Percentiles rank a stretch among this genome's conserved stretches.
These are phyloP conservation scores for Leucoptera coffeella DNA, from an alignment of 2,888 invertebrate genomes.

Conservation along the genomic window DNA sequence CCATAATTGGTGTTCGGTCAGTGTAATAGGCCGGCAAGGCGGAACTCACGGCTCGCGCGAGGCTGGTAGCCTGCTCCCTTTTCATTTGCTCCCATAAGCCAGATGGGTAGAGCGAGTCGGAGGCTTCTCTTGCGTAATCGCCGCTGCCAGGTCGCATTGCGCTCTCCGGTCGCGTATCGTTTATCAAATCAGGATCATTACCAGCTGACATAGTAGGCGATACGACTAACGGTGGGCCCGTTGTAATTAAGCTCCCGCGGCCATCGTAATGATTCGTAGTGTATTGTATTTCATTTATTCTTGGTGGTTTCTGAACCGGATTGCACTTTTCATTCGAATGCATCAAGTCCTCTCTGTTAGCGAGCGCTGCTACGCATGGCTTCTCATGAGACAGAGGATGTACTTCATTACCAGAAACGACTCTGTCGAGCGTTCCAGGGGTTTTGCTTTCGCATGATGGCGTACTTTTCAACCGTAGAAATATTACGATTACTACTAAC, in stretches of 20 bases:
- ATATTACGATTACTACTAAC: slow-evolving; percentile 62
- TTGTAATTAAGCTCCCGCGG: slow-evolving; percentile 58
- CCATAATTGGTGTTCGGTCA: slow-evolving; percentile 72
- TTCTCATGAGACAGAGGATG: slow-evolving; percentile 40
- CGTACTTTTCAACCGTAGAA: slow-evolving; percentile 67
- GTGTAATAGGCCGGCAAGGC: slow-evolving; percentile 58
- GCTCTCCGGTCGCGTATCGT: slow-evolving; percentile 68
- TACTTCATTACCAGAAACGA: slow-evolving; percentile 56
- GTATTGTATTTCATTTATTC: slow-evolving; percentile 62
- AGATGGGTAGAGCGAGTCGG: slow-evolving; percentile 72
- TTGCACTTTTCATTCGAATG: slow-evolving; percentile 49
- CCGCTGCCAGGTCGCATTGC: slow-evolving; percentile 59
- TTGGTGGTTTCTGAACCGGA: slow-evolving; percentile 67
- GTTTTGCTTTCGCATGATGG: slow-evolving; percentile 72
- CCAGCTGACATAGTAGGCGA: slow-evolving; percentile 68
- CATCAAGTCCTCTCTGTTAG: slow-evolving; percentile 41
- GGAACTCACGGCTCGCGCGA: slow-evolving; percentile 54
- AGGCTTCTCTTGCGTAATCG: slow-evolving; percentile 70
- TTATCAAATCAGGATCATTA: slow-evolving; percentile 82
- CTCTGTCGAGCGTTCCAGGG: slow-evolving; percentile 66
- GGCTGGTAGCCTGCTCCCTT: slow-evolving; percentile 41
- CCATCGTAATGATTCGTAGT: slow-evolving; percentile 65
- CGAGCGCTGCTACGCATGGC: slow-evolving; percentile 51
- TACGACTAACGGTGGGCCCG: slow-evolving; percentile 61
- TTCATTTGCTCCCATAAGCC: slow-evolving; percentile 69